A percentile compares a stretch with the other conserved stretches of the same genome.
These are phyloP conservation scores for Melinopterus prodromus DNA, from an alignment of 2,888 invertebrate genomes.

Conservation along the genomic window DNA sequence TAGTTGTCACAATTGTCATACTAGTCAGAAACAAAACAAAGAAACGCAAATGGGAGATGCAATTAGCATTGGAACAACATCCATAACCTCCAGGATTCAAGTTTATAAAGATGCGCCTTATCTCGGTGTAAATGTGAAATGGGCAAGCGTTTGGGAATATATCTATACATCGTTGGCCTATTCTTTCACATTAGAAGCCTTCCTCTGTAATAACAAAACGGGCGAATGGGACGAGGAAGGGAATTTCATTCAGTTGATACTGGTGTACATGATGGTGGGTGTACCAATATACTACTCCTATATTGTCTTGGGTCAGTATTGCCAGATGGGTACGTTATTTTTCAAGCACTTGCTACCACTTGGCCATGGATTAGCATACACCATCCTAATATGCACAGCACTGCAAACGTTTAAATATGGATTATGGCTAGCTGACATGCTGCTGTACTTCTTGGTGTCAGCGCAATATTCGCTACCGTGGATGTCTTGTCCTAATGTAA, in stretches of 20 bases:
- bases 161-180: conserved; percentile 14
- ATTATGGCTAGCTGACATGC: conserved; percentile 24
- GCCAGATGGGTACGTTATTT: conserved; percentile 30
- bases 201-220: conserved; percentile 5
- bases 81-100: background rate
- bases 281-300: conserved; percentile 32
- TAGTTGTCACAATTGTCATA: too few species aligned
- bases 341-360: conserved; percentile 30
- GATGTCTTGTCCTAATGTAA: conserved; percentile 27
- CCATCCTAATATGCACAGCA: conserved; percentile 18
- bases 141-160: conserved; percentile 8
- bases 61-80: background rate
- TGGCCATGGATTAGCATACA: conserved; percentile 30
- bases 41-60: background rate
- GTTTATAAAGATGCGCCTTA: background rate
- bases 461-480: conserved; percentile 32
- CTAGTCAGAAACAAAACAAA: too few species aligned
- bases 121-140: conserved; percentile 15
- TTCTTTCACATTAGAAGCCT: conserved; percentile 9
- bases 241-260: conserved; percentile 27
- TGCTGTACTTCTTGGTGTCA: conserved; percentile 30
- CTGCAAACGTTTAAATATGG: conserved; percentile 29
- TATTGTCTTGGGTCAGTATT: conserved; percentile 32
- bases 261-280: conserved; percentile 25
- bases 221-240: conserved; percentile 11